Evolutionary conservation across 2,113 vertebrate species (phyloP).

Genomic region (Dicrurus megarhynchus): DNA sequence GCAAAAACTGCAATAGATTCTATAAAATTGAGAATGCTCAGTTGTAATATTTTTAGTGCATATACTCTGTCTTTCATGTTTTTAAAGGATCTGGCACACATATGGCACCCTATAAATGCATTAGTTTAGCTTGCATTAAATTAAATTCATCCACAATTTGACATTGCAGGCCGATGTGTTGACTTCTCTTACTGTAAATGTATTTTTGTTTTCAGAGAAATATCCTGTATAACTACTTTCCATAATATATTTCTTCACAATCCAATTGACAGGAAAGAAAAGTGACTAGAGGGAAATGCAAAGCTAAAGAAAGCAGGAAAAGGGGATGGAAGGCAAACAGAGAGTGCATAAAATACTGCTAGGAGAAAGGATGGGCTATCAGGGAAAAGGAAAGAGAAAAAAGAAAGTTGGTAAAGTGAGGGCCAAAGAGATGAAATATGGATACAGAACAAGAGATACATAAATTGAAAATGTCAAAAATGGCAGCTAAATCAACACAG

Average conservation of each 20-base stretch:
- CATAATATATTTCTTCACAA: background rate
- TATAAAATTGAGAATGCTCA: background rate
- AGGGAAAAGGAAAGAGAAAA: background rate
- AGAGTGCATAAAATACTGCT: background rate
- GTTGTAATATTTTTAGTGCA: background rate
- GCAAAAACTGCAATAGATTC: background rate
- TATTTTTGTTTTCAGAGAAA: conserved; percentile 31
- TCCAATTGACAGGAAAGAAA: background rate
- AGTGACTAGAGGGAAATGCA: background rate
- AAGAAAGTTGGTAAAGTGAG: background rate
- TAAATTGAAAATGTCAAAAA: background rate
- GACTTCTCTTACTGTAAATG: conserved; percentile 20
- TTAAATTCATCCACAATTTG: conserved; percentile 18
- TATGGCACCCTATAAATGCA: background rate
- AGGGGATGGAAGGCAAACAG: background rate
- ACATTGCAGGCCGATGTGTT: background rate
- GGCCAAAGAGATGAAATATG: background rate
- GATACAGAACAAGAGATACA: background rate
- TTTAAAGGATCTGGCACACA: background rate
- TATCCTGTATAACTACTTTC: background rate
- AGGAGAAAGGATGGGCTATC: background rate
- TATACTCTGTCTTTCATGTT: background rate
- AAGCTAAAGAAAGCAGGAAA: background rate
- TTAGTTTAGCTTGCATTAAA: conserved; percentile 7
- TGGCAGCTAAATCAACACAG: background rate